A percentile compares a stretch with the other conserved stretches of the same genome.
Conservation (phyloP, 2,888 invertebrate genomes). For the Parnassius orleans region DNA sequence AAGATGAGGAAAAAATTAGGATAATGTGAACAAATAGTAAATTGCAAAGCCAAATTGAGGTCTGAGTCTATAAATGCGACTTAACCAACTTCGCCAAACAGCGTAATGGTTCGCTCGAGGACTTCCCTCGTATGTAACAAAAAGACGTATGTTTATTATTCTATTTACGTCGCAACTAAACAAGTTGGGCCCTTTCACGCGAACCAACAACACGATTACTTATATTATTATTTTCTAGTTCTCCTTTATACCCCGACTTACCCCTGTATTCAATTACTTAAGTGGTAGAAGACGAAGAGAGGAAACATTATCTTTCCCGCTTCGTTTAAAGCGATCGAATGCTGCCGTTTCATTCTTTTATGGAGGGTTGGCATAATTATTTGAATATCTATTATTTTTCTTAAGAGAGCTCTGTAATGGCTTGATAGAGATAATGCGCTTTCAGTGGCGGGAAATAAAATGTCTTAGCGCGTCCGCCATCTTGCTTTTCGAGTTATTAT, state of each 20-base stretch:
- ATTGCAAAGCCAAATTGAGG: not conserved
- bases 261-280: slow-evolving; percentile 77
- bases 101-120: slow-evolving; percentile 5
- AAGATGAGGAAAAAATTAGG: not conserved
- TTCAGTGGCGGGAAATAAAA: slow-evolving; percentile 53
- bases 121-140: slow-evolving; percentile 21
- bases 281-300: slow-evolving; percentile 62
- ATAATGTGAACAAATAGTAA: not conserved
- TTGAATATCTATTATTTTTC: slow-evolving; percentile 78
- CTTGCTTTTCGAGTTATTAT: slow-evolving; percentile 61
- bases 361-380: slow-evolving; percentile 68
- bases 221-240: slow-evolving; percentile 72
- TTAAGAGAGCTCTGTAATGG: slow-evolving; percentile 66
- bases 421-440: slow-evolving; percentile 66
- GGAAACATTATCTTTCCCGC: slow-evolving; percentile 48
- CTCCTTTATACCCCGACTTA: slow-evolving; percentile 62
- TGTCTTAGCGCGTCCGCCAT: slow-evolving; percentile 52
- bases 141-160: slow-evolving; percentile 42
- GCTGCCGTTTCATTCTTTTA: slow-evolving; percentile 40
- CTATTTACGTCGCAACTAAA: slow-evolving; percentile 51
- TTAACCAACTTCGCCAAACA: not conserved
- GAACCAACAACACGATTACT: slow-evolving; percentile 54
- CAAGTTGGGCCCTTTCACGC: slow-evolving; percentile 53
- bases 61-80: slow-evolving; percentile 4
- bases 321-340: slow-evolving; percentile 35